Percentiles rank a stretch among this genome's conserved stretches.
Evolutionary conservation across 2,797 vertebrate genomes (phyloP).

Genomic region (Rhynchonycteris naso): DNA sequence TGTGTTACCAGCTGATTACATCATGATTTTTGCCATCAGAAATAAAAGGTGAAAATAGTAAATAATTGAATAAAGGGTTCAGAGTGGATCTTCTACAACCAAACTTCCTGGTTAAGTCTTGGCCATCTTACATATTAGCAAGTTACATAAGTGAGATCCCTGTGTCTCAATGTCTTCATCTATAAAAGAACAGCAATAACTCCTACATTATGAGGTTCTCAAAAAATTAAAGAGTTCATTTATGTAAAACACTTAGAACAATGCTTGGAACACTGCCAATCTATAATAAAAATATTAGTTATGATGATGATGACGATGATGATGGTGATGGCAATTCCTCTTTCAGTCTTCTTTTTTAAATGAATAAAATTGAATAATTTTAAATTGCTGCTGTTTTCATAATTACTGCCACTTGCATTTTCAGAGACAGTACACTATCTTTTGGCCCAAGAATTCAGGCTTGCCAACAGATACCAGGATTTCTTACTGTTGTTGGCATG

Average conservation of each 20-base stretch:
- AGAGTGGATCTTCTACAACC: background rate
- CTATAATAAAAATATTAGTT: background rate
- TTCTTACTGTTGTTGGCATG: background rate
- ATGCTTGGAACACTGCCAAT: background rate
- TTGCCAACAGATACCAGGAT: constrained; percentile 13
- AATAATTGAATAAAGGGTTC: background rate
- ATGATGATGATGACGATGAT: background rate
- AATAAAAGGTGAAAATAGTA: background rate
- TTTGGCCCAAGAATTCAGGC: background rate
- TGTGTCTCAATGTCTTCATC: background rate
- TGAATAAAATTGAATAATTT: background rate
- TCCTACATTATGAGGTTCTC: background rate
- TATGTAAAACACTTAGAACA: background rate
- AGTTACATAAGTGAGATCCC: background rate
- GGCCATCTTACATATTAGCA: background rate
- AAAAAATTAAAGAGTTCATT: background rate
- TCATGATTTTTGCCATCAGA: background rate
- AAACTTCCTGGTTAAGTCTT: background rate
- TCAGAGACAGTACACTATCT: background rate
- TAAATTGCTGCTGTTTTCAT: background rate
- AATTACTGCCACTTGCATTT: background rate
- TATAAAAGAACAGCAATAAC: background rate
- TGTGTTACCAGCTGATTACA: background rate
- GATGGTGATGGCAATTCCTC: background rate
- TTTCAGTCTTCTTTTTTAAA: background rate